Evolutionary conservation across 2,888 invertebrate genomes (phyloP), one percentile per base, ranked within the genome.

Genomic region (Mesodorylaimus sp.): DNA sequence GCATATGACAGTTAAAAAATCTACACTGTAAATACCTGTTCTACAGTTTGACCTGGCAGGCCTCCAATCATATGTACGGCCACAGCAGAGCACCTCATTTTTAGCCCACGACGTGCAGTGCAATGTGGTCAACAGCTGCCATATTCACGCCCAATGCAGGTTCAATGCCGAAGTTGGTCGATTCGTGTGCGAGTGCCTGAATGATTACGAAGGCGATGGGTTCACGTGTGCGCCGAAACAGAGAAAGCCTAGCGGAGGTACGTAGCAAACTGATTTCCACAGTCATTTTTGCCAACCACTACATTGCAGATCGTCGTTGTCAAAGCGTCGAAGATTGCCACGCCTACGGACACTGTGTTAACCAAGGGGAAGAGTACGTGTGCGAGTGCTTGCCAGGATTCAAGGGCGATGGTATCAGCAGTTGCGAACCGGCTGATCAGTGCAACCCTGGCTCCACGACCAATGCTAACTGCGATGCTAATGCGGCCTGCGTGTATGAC

Each of bases 201-300:
- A 77, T 23, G 85, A 83, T 1, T 86, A 76, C 68, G 77, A 78
- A 61, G 87, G 87, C 13, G 82, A 87, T 65, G 86, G 84, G 5
- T 76, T 75, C 54, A 76, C 75, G 57, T 88, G 87, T 63, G 66
- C 73, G 47, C 54, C 26, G 10, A 5, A 47, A 16, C n/a, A n/a
- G n/a, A n/a, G n/a, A n/a, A n/a, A n/a, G n/a, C n/a, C 60, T 60
- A 44, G 59, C 60, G 5, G 7, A 25, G 13, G 19, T 26, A 10
- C 10, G 44, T 39, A 39, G 21, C 7, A 23, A 39, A 39, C 16
- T 13, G 10, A 13, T 32, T 32, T 32, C 16, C 16, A 16, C 10
- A 16, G 10, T 32, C 32, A 32, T 10, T 32, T 32, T 32, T 32
- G 10, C 16, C 32, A 13, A 13, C 16, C 32, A 16, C 10, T 16